Evolutionary conservation across 2,888 invertebrate species (phyloP).

Genomic region (Octonoba sinensis): DNA sequence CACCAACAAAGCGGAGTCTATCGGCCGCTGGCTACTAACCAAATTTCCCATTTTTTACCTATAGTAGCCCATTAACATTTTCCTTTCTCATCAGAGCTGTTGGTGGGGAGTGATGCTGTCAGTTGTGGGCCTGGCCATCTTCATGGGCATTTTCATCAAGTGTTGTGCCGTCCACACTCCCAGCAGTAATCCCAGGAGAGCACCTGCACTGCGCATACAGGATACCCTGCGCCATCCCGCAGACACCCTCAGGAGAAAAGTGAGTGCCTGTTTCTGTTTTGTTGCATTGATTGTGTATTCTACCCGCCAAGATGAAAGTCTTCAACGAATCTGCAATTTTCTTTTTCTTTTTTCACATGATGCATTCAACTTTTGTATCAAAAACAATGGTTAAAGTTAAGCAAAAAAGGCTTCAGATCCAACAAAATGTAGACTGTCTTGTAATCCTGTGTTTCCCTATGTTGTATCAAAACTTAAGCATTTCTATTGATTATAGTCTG

Average conservation of each 20-base stretch:
- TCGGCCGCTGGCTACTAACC: too few relatives aligned
- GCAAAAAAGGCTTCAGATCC: too few relatives aligned
- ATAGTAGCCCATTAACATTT: conserved; percentile 2
- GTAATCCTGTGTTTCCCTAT: too few relatives aligned
- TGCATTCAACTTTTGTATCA: background rate
- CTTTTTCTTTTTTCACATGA: background rate
- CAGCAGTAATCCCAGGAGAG: conserved; percentile 96
- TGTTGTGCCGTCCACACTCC: conserved; percentile 99
- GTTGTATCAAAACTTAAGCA: too few relatives aligned
- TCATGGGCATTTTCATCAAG: conserved; percentile 98
- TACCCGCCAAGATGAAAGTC: background rate
- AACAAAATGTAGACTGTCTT: too few relatives aligned
- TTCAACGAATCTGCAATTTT: background rate
- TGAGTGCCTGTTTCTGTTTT: conserved; percentile 1
- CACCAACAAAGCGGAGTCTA: too few relatives aligned
- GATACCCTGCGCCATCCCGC: conserved; percentile 92
- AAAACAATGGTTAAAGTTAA: background rate
- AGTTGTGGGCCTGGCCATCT: conserved; percentile 89
- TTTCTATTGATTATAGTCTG: too few relatives aligned
- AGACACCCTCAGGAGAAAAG: conserved; percentile 89
- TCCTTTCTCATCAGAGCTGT: conserved; percentile 76
- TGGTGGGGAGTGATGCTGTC: conserved; percentile 97
- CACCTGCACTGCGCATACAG: conserved; percentile 92
- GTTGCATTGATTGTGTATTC: background rate
- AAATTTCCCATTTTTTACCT: too few relatives aligned